These are phyloP conservation scores for Alosa alosa DNA, from an alignment of 2,113 vertebrate genomes.

Conservation along the genomic window DNA sequence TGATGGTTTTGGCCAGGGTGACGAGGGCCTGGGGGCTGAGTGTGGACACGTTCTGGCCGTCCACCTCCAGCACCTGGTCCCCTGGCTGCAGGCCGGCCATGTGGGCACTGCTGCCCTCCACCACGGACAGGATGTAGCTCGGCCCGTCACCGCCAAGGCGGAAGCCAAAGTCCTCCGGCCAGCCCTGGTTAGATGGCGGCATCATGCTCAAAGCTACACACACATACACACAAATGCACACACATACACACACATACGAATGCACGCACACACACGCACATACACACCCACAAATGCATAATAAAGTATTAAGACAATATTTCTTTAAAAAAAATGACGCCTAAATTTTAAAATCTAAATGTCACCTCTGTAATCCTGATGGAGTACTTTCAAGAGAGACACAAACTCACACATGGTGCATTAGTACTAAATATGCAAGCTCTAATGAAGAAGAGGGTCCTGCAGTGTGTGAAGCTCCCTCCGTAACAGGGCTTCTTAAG, in stretches of 20 bases:
- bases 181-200: slow-evolving; percentile 85
- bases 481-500: background rate
- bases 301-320: background rate
- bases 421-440: background rate
- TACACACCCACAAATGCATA: background rate
- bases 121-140: slow-evolving; percentile 90
- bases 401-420: too few relatives aligned
- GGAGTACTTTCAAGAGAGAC: too few relatives aligned
- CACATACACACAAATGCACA: background rate
- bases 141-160: slow-evolving; percentile 83
- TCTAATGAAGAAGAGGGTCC: background rate
- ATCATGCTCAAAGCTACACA: slow-evolving; percentile 64
- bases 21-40: slow-evolving; percentile 78
- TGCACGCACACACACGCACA: background rate
- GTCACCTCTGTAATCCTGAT: background rate
- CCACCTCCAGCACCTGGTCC: slow-evolving; percentile 93
- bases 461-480: background rate
- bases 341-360: background rate
- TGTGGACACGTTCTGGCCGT: slow-evolving; percentile 84
- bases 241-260: background rate
- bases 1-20: slow-evolving; percentile 78
- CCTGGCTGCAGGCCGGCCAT: slow-evolving; percentile 85
- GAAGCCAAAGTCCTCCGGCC: slow-evolving; percentile 96
- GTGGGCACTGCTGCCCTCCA: slow-evolving; percentile 87
- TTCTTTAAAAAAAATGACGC: background rate